Evolutionary conservation across 1,140 invertebrate genomes (phyloP).

Genomic region (Thrips palmi): DNA sequence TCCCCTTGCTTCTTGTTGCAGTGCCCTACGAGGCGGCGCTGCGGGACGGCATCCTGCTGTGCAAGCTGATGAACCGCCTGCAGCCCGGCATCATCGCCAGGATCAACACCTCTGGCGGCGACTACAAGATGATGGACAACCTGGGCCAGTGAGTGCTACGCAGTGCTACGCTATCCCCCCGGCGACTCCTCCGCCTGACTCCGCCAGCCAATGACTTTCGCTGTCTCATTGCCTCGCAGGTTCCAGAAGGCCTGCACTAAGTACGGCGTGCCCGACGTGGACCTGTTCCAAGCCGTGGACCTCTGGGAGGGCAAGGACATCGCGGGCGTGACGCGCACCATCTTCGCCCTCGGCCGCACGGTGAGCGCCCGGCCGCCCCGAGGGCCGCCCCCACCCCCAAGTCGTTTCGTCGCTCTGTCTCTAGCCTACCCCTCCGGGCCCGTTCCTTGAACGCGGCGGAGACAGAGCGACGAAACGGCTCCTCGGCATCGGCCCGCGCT

Average conservation of each 20-base stretch:
- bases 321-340: conserved; percentile 77
- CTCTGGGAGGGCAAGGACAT: conserved; percentile 91
- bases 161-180: not conserved
- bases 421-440: too few species aligned
- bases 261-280: conserved; percentile 81
- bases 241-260: conserved; percentile 76
- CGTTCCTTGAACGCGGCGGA: too few species aligned
- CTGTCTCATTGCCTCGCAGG: conserved; percentile 27
- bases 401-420: too few species aligned
- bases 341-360: conserved; percentile 79
- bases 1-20: too few species aligned
- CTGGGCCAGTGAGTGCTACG: conserved; percentile 55
- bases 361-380: too few species aligned
- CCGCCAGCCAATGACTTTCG: not conserved
- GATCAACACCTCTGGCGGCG: conserved; percentile 68
- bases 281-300: conserved; percentile 93
- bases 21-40: conserved; percentile 57
- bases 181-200: not conserved
- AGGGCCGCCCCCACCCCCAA: too few species aligned
- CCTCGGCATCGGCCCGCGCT: too few species aligned
- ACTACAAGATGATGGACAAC: conserved; percentile 92
- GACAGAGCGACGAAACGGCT: too few species aligned
- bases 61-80: conserved; percentile 72
- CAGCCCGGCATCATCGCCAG: conserved; percentile 68
- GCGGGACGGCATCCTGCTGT: conserved; percentile 62